Percentiles rank a stretch among this genome's conserved stretches.
Conservation (phyloP, 1,140 invertebrate genomes). For the Adoxophyes honmai region DNA sequence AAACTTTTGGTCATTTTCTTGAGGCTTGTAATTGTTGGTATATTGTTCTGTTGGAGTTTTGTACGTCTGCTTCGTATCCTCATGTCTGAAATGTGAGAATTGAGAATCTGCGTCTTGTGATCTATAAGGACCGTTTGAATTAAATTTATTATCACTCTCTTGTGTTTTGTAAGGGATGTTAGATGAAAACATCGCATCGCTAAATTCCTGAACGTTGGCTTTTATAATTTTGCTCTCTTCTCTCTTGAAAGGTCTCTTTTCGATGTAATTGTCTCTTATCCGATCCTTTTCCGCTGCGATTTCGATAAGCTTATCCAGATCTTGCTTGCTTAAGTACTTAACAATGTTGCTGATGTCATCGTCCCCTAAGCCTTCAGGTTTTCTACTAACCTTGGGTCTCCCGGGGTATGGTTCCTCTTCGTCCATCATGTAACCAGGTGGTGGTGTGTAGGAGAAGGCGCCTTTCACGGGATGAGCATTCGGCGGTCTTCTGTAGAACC, state of each 20-base stretch:
- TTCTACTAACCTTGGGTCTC: slow-evolving; percentile 58
- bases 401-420: slow-evolving; percentile 29
- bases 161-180: slow-evolving; percentile 13
- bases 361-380: slow-evolving; percentile 49
- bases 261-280: slow-evolving; percentile 16
- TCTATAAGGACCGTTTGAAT: slow-evolving; percentile 20
- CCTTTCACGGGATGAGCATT: slow-evolving; percentile 32
- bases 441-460: slow-evolving; percentile 51
- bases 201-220: background rate
- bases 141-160: slow-evolving; percentile 22
- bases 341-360: slow-evolving; percentile 57
- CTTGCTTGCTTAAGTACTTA: slow-evolving; percentile 58
- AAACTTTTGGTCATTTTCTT: slow-evolving; percentile 16
- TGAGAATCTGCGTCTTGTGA: background rate
- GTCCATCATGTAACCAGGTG: slow-evolving; percentile 41
- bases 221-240: background rate
- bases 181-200: background rate
- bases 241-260: slow-evolving; percentile 13
- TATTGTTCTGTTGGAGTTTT: background rate
- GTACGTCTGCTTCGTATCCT: background rate
- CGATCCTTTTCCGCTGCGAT: slow-evolving; percentile 44
- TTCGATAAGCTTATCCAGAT: slow-evolving; percentile 58
- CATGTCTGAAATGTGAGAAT: background rate
- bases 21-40: background rate
- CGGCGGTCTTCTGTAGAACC: slow-evolving; percentile 49